phyloP scores from a whole-genome alignment of 1,140 invertebrate genomes.

The Temnothorax nylanderi region DNA sequence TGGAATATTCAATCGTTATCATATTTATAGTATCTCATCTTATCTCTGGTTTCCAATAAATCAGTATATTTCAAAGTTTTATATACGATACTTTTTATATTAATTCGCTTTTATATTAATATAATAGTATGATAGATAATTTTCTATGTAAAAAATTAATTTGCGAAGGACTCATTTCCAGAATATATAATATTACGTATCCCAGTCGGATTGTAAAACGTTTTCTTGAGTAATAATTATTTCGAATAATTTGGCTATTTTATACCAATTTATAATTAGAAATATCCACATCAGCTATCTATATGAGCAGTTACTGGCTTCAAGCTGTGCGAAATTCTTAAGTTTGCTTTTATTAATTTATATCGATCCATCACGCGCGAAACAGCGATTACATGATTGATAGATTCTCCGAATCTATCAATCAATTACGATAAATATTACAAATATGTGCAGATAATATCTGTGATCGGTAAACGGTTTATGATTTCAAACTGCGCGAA shows the following conservation, averaged over 20 bases:
- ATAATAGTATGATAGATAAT: no score
- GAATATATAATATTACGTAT: not conserved
- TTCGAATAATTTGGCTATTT: not conserved
- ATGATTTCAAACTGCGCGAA: slow-evolving; percentile 5
- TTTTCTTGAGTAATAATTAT: not conserved
- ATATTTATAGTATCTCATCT: not conserved
- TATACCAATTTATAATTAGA: not conserved
- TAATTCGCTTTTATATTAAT: not conserved
- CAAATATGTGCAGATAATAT: slow-evolving; percentile 17
- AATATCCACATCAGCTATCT: not conserved
- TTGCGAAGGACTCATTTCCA: not conserved
- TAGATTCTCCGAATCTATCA: not conserved
- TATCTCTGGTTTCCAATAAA: not conserved
- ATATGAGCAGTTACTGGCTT: not conserved
- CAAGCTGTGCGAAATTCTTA: slow-evolving; percentile 6
- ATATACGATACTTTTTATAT: not conserved
- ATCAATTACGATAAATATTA: slow-evolving; percentile 25
- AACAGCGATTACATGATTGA: not conserved
- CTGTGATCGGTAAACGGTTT: not conserved
- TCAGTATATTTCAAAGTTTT: not conserved
- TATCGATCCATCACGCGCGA: not conserved
- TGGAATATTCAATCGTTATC: not conserved
- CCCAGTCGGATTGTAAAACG: no score
- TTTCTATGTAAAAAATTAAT: not conserved
- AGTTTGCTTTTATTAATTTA: slow-evolving; percentile 7